These are phyloP conservation scores for Heliocidaris erythrogramma DNA, from an alignment of 35 echinoderm and acorn worm genomes.

Conservation along the genomic window DNA sequence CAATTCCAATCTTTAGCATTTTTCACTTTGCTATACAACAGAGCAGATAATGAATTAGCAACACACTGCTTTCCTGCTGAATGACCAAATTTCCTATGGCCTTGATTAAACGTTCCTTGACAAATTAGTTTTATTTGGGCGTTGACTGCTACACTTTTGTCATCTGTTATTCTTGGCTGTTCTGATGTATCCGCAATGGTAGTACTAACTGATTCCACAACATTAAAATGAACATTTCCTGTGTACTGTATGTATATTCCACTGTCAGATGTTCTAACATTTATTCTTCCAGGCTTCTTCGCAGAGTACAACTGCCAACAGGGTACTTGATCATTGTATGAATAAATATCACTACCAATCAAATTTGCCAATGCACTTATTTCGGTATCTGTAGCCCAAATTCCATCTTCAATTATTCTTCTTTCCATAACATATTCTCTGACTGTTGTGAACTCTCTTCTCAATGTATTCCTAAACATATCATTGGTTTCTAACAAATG, in stretches of 20 bases:
- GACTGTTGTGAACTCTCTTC: neutral
- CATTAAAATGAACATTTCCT: conserved; percentile 46
- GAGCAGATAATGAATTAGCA: no score
- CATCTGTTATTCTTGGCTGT: neutral
- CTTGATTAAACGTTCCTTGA: neutral
- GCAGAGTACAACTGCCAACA: conserved; percentile 32
- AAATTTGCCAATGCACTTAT: conserved; percentile 60
- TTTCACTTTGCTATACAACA: no score
- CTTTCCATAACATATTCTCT: conserved; percentile 28
- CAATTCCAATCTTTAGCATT: no score
- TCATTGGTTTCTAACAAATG: conserved; percentile 32
- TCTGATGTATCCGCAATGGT: neutral
- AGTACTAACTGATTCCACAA: conserved; percentile 11
- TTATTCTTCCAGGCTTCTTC: conserved; percentile 23
- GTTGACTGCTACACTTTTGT: neutral
- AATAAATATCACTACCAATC: conserved; percentile 7
- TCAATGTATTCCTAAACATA: conserved; percentile 12
- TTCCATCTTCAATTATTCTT: conserved; percentile 45
- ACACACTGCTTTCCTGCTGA: neutral
- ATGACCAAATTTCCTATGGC: neutral
- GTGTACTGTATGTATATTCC: conserved; percentile 34
- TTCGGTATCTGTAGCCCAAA: conserved; percentile 23
- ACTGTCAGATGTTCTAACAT: neutral
- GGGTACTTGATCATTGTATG: neutral
- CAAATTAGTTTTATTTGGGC: neutral